Conservation (phyloP, 30 jellyfish, hydroid and myxozoan species). For the Pelagia noctiluca region DNA sequence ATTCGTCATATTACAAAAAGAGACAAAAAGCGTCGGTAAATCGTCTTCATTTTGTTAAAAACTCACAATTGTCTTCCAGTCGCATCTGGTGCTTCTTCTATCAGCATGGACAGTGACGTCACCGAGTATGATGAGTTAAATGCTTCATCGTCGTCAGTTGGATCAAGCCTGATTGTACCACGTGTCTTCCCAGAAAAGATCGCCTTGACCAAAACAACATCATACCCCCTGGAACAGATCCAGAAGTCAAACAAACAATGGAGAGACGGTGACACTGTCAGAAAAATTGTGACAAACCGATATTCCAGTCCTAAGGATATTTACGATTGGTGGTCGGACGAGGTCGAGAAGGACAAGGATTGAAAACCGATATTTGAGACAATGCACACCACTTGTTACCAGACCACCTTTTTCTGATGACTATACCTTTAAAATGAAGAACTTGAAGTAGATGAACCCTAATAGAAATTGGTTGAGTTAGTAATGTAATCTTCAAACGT, state of each 20-base stretch:
- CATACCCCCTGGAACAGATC: slow-evolving; percentile 49
- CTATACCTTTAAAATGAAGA: too few relatives aligned
- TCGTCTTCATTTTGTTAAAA: too few relatives aligned
- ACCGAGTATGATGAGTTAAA: slow-evolving; percentile 68
- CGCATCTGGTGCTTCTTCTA: slow-evolving; percentile 59
- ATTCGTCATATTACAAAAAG: too few relatives aligned
- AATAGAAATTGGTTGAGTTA: too few relatives aligned
- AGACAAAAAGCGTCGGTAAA: too few relatives aligned
- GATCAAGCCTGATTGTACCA: slow-evolving; percentile 49
- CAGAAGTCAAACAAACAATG: slow-evolving; percentile 10
- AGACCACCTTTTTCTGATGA: too few relatives aligned
- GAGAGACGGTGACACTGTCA: neutral
- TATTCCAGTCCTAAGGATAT: slow-evolving; percentile 3
- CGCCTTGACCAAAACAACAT: slow-evolving; percentile 9
- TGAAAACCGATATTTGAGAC: too few relatives aligned
- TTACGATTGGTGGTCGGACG: slow-evolving; percentile 60
- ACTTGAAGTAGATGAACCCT: too few relatives aligned
- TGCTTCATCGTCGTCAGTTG: slow-evolving; percentile 64
- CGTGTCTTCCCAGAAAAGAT: slow-evolving; percentile 25
- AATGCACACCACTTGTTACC: too few relatives aligned
- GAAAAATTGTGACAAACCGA: neutral
- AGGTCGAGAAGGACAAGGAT: slow-evolving; percentile 11
- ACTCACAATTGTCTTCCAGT: slow-evolving; percentile 31
- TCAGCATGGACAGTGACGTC: slow-evolving; percentile 67
- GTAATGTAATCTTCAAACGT: too few relatives aligned